A percentile compares a stretch with the other conserved stretches of the same genome.
These are phyloP conservation scores for Hypomecis atomaria DNA, from an alignment of 2,888 invertebrate species.

Conservation along the genomic window DNA sequence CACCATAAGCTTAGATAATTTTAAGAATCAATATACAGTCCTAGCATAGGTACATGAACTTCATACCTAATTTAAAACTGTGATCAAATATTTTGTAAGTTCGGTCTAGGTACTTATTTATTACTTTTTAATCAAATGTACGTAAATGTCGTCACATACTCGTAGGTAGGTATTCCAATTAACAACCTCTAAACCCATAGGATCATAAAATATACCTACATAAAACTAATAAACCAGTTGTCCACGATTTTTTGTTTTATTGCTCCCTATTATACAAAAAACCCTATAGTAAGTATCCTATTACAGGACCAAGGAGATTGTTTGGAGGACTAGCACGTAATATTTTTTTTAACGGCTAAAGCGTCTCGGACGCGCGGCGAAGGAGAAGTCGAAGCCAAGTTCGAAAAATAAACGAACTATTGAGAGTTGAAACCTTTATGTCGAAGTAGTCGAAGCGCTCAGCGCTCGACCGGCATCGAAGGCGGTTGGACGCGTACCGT, in stretches of 20 bases:
- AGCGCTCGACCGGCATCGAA: slow-evolving; percentile 77
- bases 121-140: too few species aligned
- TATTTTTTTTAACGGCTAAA: slow-evolving; percentile 54
- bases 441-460: slow-evolving; percentile 38
- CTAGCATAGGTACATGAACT: too few species aligned
- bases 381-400: slow-evolving; percentile 44
- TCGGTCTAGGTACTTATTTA: too few species aligned
- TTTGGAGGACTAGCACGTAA: slow-evolving; percentile 48
- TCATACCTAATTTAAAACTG: background rate
- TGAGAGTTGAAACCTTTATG: background rate
- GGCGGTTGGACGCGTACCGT: slow-evolving; percentile 68
- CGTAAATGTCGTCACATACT: too few species aligned
- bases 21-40: too few species aligned
- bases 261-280: slow-evolving; percentile 38
- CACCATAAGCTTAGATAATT: too few species aligned
- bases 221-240: slow-evolving; percentile 45
- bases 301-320: slow-evolving; percentile 49
- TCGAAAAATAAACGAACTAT: slow-evolving; percentile 75
- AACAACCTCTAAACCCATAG: background rate
- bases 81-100: background rate
- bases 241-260: slow-evolving; percentile 41
- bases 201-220: background rate
- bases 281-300: slow-evolving; percentile 44
- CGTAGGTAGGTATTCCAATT: too few species aligned
- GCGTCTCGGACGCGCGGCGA: slow-evolving; percentile 51